phyloP scores from a whole-genome alignment of 2,797 vertebrate species.

The Lepilemur ruficaudatus region DNA sequence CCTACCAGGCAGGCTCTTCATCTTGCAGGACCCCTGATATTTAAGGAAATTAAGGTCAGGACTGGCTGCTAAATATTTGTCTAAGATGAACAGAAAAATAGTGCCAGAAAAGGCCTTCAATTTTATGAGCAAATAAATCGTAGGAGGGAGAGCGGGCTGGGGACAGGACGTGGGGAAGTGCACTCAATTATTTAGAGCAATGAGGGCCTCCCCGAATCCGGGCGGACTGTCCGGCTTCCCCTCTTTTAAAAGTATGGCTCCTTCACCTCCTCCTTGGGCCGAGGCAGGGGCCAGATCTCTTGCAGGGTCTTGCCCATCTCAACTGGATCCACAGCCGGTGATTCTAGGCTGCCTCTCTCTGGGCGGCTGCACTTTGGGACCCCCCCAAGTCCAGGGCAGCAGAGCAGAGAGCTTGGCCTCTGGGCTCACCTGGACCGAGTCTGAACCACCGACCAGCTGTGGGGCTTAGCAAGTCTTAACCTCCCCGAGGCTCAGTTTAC shows the following conservation, averaged over 20 bases:
- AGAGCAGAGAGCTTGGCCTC: not conserved
- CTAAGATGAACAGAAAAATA: conserved; percentile 70
- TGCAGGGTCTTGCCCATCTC: not conserved
- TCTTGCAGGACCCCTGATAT: conserved; percentile 61
- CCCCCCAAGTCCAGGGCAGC: not conserved
- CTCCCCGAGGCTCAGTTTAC: not conserved
- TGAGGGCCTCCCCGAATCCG: not conserved
- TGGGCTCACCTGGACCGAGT: not conserved
- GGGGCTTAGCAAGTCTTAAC: not conserved
- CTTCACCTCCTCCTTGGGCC: not conserved
- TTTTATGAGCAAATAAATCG: conserved; percentile 83
- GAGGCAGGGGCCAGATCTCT: not conserved
- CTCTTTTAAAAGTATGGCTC: not conserved
- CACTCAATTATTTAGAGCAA: conserved; percentile 54
- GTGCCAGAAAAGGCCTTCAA: conserved; percentile 76
- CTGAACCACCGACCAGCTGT: not conserved
- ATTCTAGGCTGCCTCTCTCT: not conserved
- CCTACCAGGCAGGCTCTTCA: conserved; percentile 57
- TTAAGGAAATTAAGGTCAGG: conserved; percentile 81
- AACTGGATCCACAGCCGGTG: not conserved
- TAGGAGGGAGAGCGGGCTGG: not conserved
- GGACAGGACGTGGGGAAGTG: not conserved
- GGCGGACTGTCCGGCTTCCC: not conserved
- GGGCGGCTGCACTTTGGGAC: rapidly evolving
- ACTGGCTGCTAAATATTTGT: conserved; percentile 81